These are phyloP conservation scores for Corella eumyota DNA, from an alignment of 23 tunicate genomes.

Conservation along the genomic window DNA sequence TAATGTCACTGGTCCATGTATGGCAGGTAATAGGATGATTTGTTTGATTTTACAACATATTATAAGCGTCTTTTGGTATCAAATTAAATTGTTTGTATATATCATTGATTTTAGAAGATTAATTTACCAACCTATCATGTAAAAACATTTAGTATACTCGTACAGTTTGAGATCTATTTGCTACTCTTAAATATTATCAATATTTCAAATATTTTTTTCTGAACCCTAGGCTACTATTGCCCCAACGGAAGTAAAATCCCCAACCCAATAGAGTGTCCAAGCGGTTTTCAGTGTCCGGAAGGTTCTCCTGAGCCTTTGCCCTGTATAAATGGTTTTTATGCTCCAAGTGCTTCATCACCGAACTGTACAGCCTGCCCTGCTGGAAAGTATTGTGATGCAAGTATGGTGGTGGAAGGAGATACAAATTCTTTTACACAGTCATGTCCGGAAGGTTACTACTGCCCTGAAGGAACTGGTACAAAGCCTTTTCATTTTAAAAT, in stretches of 20 bases:
- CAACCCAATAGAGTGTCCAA: constrained; percentile 42
- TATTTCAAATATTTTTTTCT: no score
- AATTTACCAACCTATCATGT: no score
- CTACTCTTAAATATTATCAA: no score
- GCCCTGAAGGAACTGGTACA: constrained; percentile 92
- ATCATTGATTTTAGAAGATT: no score
- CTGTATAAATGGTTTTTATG: constrained; percentile 71
- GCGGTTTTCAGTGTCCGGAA: constrained; percentile 63
- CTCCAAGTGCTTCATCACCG: constrained; percentile 20
- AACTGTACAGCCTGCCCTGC: constrained; percentile 76
- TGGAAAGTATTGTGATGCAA: constrained; percentile 53
- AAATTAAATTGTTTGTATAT: no score
- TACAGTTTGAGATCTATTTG: no score
- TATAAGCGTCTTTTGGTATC: no score
- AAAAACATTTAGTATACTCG: no score
- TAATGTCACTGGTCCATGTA: constrained; percentile 64
- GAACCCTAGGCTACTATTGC: constrained; percentile 61
- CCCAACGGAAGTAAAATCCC: constrained; percentile 65
- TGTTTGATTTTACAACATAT: no score
- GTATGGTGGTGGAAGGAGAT: constrained; percentile 46
- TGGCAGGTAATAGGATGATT: constrained; percentile 54
- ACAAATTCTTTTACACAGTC: constrained; percentile 21
- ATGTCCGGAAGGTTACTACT: constrained; percentile 77
- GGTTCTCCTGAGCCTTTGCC: constrained; percentile 45
- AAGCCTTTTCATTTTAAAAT: not conserved